These are phyloP conservation scores for Lysandra bellargus DNA, from an alignment of 2,888 invertebrate species.

Conservation along the genomic window DNA sequence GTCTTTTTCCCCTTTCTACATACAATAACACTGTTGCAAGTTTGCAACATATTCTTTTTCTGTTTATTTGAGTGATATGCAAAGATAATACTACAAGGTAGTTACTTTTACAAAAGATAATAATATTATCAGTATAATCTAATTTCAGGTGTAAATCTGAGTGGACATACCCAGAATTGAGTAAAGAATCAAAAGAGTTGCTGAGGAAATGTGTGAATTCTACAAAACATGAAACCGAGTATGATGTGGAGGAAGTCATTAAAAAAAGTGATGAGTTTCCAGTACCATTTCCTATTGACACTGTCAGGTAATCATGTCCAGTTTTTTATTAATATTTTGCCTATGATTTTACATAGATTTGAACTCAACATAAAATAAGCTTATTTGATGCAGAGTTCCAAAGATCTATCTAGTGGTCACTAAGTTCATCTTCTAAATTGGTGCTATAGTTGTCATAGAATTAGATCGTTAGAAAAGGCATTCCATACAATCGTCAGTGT, in stretches of 20 bases:
- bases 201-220: slow-evolving; percentile 54
- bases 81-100: neutral
- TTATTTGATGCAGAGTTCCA: no score
- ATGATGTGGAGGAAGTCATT: slow-evolving; percentile 49
- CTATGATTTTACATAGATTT: no score
- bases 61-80: neutral
- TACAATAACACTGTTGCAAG: neutral
- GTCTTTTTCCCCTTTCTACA: no score
- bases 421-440: no score
- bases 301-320: slow-evolving; percentile 45
- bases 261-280: slow-evolving; percentile 51
- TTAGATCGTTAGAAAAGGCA: no score
- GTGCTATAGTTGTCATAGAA: no score
- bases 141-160: slow-evolving; percentile 69
- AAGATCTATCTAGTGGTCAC: no score
- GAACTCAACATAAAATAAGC: no score
- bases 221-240: slow-evolving; percentile 39
- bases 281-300: slow-evolving; percentile 53
- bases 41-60: neutral
- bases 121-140: neutral
- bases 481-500: no score
- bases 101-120: neutral
- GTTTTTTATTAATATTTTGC: neutral
- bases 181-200: slow-evolving; percentile 68
- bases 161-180: slow-evolving; percentile 72